Percentiles rank a stretch among this genome's conserved stretches.
Evolutionary conservation across 2,888 invertebrate genomes (phyloP).

Genomic region (Tipula lateralis): DNA sequence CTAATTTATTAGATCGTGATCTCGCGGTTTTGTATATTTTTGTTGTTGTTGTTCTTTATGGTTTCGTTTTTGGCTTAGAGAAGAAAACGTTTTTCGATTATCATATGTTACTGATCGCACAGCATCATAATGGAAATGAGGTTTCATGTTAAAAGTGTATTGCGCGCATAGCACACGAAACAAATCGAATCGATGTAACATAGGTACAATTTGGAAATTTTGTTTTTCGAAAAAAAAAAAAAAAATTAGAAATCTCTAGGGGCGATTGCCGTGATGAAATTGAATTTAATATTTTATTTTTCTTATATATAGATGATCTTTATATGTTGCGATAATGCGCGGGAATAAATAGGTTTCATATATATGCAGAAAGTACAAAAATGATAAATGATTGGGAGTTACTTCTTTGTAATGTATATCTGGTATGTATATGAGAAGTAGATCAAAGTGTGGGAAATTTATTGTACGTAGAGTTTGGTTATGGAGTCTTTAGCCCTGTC

Average conservation of each 20-base stretch:
- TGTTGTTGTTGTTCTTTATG: background rate
- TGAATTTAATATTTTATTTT: background rate
- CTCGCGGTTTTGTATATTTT: constrained; percentile 6
- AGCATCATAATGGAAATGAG: background rate
- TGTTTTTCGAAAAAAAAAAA: background rate
- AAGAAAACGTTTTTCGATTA: background rate
- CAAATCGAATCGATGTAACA: background rate
- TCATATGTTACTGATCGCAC: constrained; percentile 5
- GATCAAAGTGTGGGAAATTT: background rate
- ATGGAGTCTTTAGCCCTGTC: no score
- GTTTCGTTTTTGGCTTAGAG: constrained; percentile 1
- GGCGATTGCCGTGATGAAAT: constrained; percentile 24
- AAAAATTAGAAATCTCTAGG: background rate
- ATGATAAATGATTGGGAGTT: background rate
- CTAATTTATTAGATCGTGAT: constrained; percentile 24
- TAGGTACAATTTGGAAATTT: constrained; percentile 6
- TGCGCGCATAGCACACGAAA: background rate
- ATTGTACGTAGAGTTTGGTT: no score
- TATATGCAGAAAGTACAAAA: background rate
- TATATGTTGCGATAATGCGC: background rate
- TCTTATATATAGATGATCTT: background rate
- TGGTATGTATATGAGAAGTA: background rate
- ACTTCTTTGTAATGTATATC: background rate
- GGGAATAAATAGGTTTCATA: background rate
- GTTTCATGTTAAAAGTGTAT: background rate